Conservation (phyloP, 2,113 vertebrate genomes). For the Oreochromis tanganicae region DNA sequence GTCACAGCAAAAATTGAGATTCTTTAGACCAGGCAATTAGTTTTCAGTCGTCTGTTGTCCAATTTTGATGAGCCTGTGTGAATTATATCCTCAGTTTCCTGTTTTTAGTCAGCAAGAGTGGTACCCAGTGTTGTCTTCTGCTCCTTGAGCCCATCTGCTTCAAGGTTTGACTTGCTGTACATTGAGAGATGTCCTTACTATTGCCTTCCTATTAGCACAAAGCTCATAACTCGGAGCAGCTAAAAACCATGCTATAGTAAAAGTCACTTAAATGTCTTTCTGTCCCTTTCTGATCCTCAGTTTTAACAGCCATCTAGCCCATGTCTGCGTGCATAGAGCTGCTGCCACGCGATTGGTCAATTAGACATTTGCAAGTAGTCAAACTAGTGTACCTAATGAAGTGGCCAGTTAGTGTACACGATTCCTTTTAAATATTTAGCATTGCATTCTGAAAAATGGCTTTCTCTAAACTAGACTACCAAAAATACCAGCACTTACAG, state of each 20-base stretch:
- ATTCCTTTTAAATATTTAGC: not conserved
- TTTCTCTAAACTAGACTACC: not conserved
- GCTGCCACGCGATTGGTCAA: not conserved
- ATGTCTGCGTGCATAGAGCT: not conserved
- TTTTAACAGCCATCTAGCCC: not conserved
- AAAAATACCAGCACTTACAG: not conserved
- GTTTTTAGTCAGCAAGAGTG: not conserved
- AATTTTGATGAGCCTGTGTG: not conserved
- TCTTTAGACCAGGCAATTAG: not conserved
- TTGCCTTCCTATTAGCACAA: not conserved
- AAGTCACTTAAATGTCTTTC: not conserved
- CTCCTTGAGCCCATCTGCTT: not conserved
- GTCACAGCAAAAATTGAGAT: not conserved
- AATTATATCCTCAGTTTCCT: not conserved
- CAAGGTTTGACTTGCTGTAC: not conserved
- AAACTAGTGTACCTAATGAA: not conserved
- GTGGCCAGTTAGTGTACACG: not conserved
- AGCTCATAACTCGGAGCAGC: rapidly evolving
- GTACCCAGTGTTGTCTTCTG: not conserved
- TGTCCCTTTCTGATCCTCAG: not conserved
- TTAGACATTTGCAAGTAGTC: not conserved
- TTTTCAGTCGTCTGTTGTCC: not conserved
- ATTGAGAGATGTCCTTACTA: not conserved
- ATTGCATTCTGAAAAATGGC: not conserved
- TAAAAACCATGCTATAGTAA: not conserved